phyloP scores from a whole-genome alignment of 2,113 vertebrate genomes.

The Xerus inauris region DNA sequence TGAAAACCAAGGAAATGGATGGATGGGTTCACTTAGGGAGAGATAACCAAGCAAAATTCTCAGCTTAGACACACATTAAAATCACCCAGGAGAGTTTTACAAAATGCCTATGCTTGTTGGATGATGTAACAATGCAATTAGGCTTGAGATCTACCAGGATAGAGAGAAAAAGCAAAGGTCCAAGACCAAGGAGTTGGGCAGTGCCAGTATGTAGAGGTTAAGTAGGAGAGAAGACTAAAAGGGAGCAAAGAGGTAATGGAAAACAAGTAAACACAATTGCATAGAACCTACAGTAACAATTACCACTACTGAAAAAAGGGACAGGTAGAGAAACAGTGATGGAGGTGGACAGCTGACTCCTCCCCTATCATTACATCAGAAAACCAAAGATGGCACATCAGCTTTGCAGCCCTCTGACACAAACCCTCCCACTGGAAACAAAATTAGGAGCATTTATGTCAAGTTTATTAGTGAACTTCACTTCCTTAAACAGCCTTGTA shows the following conservation, averaged over 20 bases:
- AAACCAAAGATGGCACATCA: neutral
- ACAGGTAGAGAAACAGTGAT: neutral
- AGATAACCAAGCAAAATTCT: neutral
- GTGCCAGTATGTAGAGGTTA: neutral
- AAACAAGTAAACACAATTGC: neutral
- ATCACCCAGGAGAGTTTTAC: neutral
- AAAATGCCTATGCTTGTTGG: neutral
- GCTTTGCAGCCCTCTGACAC: neutral
- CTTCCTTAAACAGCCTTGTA: neutral
- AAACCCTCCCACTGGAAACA: neutral
- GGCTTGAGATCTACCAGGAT: neutral
- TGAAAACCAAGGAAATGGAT: neutral
- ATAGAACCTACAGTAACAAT: neutral
- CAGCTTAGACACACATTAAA: neutral
- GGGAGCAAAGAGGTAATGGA: neutral
- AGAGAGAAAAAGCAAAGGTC: neutral
- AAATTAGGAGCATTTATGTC: neutral
- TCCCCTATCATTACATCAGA: neutral
- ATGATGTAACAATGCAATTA: neutral
- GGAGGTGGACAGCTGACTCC: neutral
- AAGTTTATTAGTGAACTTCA: neutral
- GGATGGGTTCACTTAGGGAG: neutral
- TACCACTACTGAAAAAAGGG: neutral
- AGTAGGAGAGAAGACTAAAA: neutral
- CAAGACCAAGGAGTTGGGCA: neutral